phyloP scores from a whole-genome alignment of 2,888 invertebrate genomes.

The Aromia moschata region DNA sequence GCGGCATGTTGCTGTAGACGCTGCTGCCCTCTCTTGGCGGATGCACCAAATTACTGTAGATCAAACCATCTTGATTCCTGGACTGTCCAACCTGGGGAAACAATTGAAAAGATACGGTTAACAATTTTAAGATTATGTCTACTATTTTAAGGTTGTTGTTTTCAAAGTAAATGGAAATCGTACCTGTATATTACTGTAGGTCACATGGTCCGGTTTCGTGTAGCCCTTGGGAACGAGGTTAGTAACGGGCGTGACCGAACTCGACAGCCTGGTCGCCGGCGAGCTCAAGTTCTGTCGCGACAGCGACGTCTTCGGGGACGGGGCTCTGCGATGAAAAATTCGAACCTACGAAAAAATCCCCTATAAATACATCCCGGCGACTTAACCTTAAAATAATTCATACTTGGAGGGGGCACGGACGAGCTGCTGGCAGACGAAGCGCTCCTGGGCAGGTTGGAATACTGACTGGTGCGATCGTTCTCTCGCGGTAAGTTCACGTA shows the following conservation, averaged over 20 bases:
- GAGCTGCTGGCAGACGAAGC: slow-evolving; percentile 44
- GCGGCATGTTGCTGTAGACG: slow-evolving; percentile 69
- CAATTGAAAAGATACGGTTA: no score
- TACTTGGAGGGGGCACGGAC: slow-evolving; percentile 42
- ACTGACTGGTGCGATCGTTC: slow-evolving; percentile 39
- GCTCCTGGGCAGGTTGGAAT: slow-evolving; percentile 45
- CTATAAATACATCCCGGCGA: no score
- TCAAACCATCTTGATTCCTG: slow-evolving; percentile 63
- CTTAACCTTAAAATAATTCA: no score
- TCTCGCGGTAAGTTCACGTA: slow-evolving; percentile 49
- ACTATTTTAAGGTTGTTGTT: no score
- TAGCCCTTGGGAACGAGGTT: slow-evolving; percentile 47
- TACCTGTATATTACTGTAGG: slow-evolving; percentile 58
- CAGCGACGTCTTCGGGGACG: slow-evolving; percentile 26
- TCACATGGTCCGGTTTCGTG: slow-evolving; percentile 47
- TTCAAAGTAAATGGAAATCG: no score
- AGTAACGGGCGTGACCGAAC: slow-evolving; percentile 18
- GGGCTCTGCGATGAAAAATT: no score
- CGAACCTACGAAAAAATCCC: no score
- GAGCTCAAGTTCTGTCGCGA: slow-evolving; percentile 26
- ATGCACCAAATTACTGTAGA: slow-evolving; percentile 67
- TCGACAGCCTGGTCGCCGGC: slow-evolving; percentile 8
- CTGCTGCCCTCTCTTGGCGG: slow-evolving; percentile 57
- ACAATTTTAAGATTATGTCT: no score
- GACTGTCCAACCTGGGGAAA: slow-evolving; percentile 50